Evolutionary conservation across 2,888 invertebrate species (phyloP).

Genomic region (Helobdella robusta): DNA sequence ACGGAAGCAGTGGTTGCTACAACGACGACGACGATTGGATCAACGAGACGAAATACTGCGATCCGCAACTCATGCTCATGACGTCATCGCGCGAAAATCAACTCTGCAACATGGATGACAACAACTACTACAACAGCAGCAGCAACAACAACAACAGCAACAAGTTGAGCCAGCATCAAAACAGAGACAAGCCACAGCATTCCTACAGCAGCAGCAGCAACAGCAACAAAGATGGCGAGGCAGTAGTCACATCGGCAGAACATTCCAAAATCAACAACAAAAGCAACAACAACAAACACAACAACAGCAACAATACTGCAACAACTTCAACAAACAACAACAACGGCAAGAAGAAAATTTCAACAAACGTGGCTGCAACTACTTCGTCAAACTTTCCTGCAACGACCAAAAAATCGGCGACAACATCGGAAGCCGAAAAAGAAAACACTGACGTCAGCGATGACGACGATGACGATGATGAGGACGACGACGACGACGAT

Average conservation of each 20-base stretch:
- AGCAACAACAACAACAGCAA: slow-evolving; percentile 8
- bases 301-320: neutral
- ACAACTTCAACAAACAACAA: neutral
- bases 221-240: neutral
- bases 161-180: slow-evolving; percentile 10
- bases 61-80: slow-evolving; percentile 9
- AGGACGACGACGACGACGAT: neutral
- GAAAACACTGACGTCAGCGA: slow-evolving; percentile 23
- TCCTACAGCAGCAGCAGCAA: neutral
- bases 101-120: neutral
- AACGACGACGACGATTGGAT: slow-evolving; percentile 24
- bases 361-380: neutral
- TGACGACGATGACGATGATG: slow-evolving; percentile 22
- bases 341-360: neutral
- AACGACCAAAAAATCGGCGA: neutral
- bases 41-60: slow-evolving; percentile 25
- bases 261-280: neutral
- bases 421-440: neutral
- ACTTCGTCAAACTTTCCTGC: neutral
- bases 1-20: neutral
- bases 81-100: neutral
- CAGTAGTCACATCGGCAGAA: neutral
- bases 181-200: neutral
- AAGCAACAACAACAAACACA: neutral
- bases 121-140: neutral